phyloP scores from a whole-genome alignment of 2,113 vertebrate species.

The Microcebus tavaratra region DNA sequence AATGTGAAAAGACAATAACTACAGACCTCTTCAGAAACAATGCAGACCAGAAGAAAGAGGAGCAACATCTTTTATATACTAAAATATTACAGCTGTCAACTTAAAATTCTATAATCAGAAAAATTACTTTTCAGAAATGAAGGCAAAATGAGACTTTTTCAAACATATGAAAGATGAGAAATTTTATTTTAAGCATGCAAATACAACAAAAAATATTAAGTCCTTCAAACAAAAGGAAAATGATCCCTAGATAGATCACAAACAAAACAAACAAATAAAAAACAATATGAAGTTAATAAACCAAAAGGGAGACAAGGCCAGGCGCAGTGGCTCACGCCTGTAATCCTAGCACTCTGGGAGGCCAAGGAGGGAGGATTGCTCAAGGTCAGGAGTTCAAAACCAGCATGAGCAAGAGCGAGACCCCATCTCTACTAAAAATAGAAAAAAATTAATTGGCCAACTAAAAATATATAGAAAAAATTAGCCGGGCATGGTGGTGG shows the following conservation, averaged over 20 bases:
- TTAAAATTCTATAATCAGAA: neutral
- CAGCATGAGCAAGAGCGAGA: too few species aligned
- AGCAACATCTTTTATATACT: too few species aligned
- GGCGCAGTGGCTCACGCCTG: too few species aligned
- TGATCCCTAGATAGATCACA: too few species aligned
- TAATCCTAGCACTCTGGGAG: too few species aligned
- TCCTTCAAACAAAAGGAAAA: neutral
- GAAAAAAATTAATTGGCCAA: too few species aligned
- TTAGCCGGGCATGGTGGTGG: too few species aligned
- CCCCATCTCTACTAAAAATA: too few species aligned
- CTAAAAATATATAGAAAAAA: too few species aligned
- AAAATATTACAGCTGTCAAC: neutral
- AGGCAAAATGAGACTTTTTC: neutral
- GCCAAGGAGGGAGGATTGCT: too few species aligned
- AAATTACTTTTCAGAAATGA: neutral
- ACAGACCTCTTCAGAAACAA: neutral
- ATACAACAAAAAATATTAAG: too few species aligned
- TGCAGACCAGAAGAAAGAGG: neutral
- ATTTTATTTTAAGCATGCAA: neutral
- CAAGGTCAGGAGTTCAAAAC: too few species aligned
- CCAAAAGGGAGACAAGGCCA: neutral
- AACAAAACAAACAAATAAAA: neutral
- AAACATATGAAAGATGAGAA: neutral
- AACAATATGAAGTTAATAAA: neutral
- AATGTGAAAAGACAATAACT: neutral